phyloP scores from a whole-genome alignment of 2,113 vertebrate species.

The Dipodomys spectabilis region DNA sequence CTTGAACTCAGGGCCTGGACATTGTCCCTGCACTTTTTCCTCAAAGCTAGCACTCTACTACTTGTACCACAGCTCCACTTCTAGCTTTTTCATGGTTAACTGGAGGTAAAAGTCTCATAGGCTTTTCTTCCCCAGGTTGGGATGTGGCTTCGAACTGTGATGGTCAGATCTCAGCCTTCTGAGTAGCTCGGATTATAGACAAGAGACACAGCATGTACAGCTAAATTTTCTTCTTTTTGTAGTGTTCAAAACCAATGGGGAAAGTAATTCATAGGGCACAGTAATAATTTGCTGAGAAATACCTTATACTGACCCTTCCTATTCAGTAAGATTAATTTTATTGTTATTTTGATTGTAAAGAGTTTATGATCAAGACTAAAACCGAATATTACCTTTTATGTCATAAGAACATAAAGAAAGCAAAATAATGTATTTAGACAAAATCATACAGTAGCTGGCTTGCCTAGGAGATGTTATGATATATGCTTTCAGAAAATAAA shows the following conservation, averaged over 20 bases:
- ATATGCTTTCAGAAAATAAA: slow-evolving; percentile 76
- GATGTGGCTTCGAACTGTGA: no score
- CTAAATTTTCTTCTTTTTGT: no score
- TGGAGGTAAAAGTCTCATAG: no score
- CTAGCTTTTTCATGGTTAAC: no score
- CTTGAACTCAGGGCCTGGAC: no score
- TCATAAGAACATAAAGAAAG: slow-evolving; percentile 67
- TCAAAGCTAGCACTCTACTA: no score
- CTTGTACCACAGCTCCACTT: no score
- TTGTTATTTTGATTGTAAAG: slow-evolving; percentile 85
- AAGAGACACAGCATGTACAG: no score
- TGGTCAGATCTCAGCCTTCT: no score
- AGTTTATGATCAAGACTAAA: slow-evolving; percentile 81
- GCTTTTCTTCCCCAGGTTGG: no score
- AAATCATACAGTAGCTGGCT: slow-evolving; percentile 62
- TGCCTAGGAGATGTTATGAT: slow-evolving; percentile 66
- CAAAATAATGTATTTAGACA: slow-evolving; percentile 72
- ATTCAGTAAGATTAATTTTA: slow-evolving; percentile 81
- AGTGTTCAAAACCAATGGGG: slow-evolving; percentile 58
- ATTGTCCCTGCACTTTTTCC: no score
- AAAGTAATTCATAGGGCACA: slow-evolving; percentile 55
- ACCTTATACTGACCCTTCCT: slow-evolving; percentile 83
- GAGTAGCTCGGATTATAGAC: no score
- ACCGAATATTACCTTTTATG: slow-evolving; percentile 79
- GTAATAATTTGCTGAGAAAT: slow-evolving; percentile 77